Evolutionary conservation across 2,797 vertebrate species (phyloP).

Genomic region (Mycteria americana): DNA sequence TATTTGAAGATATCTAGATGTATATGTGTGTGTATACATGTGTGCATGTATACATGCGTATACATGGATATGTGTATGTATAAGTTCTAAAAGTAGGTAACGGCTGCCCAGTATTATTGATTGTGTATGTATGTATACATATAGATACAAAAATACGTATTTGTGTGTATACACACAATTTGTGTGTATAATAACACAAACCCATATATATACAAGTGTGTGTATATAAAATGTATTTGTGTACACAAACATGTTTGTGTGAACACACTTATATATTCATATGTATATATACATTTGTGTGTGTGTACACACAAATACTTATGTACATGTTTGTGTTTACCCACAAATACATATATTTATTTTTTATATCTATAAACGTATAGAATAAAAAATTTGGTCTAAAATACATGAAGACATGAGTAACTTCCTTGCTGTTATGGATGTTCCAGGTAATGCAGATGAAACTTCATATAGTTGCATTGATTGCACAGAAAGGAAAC

Average conservation of each 20-base stretch:
- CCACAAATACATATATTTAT: not conserved
- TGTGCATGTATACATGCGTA: no score
- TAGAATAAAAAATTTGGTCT: not conserved
- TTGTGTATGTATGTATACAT: not conserved
- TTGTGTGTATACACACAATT: not conserved
- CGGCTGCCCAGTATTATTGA: not conserved
- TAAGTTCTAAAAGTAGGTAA: not conserved
- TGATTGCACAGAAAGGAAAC: conserved; percentile 89
- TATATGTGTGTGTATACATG: not conserved
- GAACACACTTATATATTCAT: not conserved
- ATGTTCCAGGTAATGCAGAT: conserved; percentile 93
- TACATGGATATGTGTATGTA: fast-evolving
- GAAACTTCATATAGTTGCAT: conserved; percentile 91
- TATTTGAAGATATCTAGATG: not conserved
- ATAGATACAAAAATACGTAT: not conserved
- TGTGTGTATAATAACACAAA: not conserved
- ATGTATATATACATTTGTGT: not conserved
- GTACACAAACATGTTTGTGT: not conserved
- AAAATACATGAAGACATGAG: not conserved
- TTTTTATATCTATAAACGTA: not conserved
- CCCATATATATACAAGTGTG: no score
- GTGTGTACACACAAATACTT: not conserved
- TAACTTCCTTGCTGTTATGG: not conserved
- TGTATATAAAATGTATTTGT: not conserved
- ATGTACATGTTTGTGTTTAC: not conserved